Evolutionary conservation across 2,797 vertebrate genomes (phyloP).

Genomic region (Oreochromis grahami): DNA sequence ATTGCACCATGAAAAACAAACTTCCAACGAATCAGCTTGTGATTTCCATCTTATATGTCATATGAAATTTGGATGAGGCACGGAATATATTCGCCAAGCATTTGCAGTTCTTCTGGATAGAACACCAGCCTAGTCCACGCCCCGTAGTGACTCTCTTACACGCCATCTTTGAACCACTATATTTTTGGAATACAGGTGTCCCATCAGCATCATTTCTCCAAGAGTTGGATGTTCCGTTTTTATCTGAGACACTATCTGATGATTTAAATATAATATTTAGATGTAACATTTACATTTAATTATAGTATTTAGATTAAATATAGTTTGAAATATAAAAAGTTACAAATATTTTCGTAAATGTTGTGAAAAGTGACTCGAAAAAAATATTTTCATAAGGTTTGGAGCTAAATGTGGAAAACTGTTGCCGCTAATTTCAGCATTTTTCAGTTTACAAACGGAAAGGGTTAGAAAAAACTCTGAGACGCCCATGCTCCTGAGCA

Average conservation of each 20-base stretch:
- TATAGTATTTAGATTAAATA: background rate
- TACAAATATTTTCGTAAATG: background rate
- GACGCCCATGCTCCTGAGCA: background rate
- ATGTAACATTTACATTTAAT: background rate
- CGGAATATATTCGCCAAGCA: background rate
- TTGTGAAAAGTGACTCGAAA: background rate
- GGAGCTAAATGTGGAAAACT: background rate
- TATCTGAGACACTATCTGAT: background rate
- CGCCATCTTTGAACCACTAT: background rate
- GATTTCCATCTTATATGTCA: background rate
- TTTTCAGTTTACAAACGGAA: background rate
- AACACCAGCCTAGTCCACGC: background rate
- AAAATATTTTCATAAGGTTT: background rate
- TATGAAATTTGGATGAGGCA: background rate
- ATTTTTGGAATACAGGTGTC: background rate
- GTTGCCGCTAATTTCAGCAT: fast-evolving
- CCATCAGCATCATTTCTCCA: background rate
- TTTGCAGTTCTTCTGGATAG: background rate
- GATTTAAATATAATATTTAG: background rate
- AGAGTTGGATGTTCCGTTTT: background rate
- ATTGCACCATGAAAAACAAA: background rate
- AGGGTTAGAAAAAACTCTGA: background rate
- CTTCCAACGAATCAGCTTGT: background rate
- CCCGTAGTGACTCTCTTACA: background rate
- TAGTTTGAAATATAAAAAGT: background rate